Evolutionary conservation across 2,797 vertebrate species (phyloP), one percentile per base, ranked within the genome.

Genomic region (Acrocephalus scirpaceus): DNA sequence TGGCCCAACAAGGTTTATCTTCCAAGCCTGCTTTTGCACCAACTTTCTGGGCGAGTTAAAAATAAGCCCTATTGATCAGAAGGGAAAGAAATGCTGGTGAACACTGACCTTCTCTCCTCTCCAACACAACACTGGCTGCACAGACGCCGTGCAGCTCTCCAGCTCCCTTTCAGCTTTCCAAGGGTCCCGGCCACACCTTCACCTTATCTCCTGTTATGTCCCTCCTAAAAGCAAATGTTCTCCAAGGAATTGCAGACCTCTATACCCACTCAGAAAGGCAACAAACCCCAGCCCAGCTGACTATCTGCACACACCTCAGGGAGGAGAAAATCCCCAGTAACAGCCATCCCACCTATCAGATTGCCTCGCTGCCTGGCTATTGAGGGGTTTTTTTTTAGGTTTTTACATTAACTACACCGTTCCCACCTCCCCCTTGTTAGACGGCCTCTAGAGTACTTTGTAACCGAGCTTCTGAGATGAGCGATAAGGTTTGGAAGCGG

Each of bases 31-130:
- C 36, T 89, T 82, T 42, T 62, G 29, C 42, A 88, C 85, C 91
- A 86, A 1, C 65, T 86, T 93, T 92, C 78, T 74, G 76, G 18
- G 65, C 0, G 1, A 91, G 91, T 89, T 94, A 94, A 95, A 92
- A 96, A 93, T 87, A 94, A 96, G 30, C 57, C 57, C 81, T 83
- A 50, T 86, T 96, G 94, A 94, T 93, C 75, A 79, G 48, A 65
- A 77, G 56, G 57, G 42, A 67, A 93, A 93, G 72, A 66, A 80
- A 71, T 0, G 3, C 65, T 74, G 4, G 5, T 13, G 15, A 87
- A 64, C 81, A 71, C n/a, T 16, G 56, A 79, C 53, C 65, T 84
- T 25, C 76, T 29, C 67, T 51, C 10, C 40, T 62, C 56, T 16
- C 60, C 57, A 42, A 8, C 21, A 19, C 22, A 7, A 17, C 53